Percentiles rank a stretch among this genome's conserved stretches.
phyloP scores from a whole-genome alignment of 2,113 vertebrate species.

The Condylura cristata region DNA sequence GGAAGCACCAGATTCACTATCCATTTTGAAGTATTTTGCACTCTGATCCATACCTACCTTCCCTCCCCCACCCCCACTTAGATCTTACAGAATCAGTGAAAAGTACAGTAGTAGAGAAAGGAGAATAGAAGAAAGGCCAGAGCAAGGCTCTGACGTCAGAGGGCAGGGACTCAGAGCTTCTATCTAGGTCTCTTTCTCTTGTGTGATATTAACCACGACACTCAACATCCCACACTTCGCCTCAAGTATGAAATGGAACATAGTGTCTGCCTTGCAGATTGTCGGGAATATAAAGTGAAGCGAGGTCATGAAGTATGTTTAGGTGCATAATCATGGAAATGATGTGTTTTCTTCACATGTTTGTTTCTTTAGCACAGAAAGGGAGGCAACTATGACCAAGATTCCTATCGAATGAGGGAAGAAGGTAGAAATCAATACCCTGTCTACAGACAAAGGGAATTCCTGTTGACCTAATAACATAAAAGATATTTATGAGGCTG shows the following conservation, averaged over 20 bases:
- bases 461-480: not conserved
- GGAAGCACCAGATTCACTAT: not conserved
- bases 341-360: not conserved
- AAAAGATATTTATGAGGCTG: not conserved
- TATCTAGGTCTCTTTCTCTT: rapidly evolving
- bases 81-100: not conserved
- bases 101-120: not conserved
- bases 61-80: not conserved
- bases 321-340: not conserved
- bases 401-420: not conserved
- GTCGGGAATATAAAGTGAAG: not conserved
- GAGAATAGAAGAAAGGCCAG: not conserved
- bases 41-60: not conserved
- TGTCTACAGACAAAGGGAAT: not conserved
- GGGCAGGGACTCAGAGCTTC: rapidly evolving
- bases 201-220: rapidly evolving
- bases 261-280: not conserved
- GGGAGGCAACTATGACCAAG: not conserved
- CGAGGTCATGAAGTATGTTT: not conserved
- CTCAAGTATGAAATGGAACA: not conserved
- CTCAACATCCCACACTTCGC: not conserved
- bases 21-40: not conserved
- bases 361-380: not conserved
- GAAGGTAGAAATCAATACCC: not conserved
- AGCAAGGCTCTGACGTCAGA: not conserved